phyloP scores from a whole-genome alignment of 2,797 vertebrate genomes.

The Acipenser transmontanus region DNA sequence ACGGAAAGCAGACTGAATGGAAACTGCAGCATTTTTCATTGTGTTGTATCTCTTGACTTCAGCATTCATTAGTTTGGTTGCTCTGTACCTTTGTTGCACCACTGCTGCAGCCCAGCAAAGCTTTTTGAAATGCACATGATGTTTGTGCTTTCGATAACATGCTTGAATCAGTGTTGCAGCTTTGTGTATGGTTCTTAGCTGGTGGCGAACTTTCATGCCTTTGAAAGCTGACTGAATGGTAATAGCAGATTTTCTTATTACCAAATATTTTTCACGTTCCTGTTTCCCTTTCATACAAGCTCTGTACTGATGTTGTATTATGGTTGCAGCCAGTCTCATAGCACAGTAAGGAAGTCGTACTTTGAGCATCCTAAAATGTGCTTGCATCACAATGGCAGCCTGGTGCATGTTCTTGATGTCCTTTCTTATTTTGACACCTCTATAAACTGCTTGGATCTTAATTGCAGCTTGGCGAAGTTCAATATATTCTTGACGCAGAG shows the following conservation, averaged over 20 bases:
- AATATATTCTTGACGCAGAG: conserved; percentile 48
- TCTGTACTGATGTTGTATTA: conserved; percentile 71
- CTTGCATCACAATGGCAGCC: conserved; percentile 70
- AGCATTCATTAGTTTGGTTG: conserved; percentile 32
- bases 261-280: conserved; percentile 42
- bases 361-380: conserved; percentile 68
- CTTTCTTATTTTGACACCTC: conserved; percentile 55
- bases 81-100: conserved; percentile 51
- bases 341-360: conserved; percentile 49
- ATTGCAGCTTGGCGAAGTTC: conserved; percentile 47
- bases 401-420: conserved; percentile 41
- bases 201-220: conserved; percentile 48
- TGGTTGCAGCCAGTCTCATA: conserved; percentile 58
- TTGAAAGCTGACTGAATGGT: conserved; percentile 59
- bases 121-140: conserved; percentile 37
- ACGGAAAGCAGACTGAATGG: conserved; percentile 56
- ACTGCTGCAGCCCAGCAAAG: conserved; percentile 32
- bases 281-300: conserved; percentile 40
- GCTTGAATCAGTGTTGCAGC: conserved; percentile 60
- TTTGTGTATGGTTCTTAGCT: conserved; percentile 33
- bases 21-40: conserved; percentile 33
- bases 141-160: conserved; percentile 46
- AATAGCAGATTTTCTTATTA: conserved; percentile 33
- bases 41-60: conserved; percentile 39
- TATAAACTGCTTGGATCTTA: conserved; percentile 65